Base-by-base conservation (phyloP, 2,113 vertebrate species). In the Apus apus region DNA sequence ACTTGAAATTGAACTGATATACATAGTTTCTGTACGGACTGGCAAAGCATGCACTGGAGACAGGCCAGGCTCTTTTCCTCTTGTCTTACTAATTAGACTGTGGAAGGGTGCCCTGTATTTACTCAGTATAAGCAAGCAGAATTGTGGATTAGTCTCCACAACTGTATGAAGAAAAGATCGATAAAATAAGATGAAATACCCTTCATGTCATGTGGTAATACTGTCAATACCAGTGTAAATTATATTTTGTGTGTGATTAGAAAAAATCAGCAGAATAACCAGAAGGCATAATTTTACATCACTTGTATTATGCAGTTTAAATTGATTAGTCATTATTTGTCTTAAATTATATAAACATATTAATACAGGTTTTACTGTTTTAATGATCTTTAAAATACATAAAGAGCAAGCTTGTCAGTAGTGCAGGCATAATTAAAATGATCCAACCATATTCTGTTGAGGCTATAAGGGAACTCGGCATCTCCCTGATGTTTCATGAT, bases 401-500 rank as follows among this genome's bases (percentile, higher is more conserved):
- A 19, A 95, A 87, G 70, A 81, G 8, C 53, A 88, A 71, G 71
- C 71, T 80, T 94, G 74, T 87, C 85, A 90, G 75, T 88, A 93
- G 65, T 36, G 43, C 45, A 70, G 96, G 43, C 65, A 86, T 93
- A 94, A 95, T 93, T 96, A 53, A 96, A 81, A 50, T 38, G 23
- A 67, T 68, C 64, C 61, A 61, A n/a, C 50, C 20, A 34, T 53
- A 29, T 85, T 74, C 53, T 78, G 1, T 75, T 75, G 46, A 64
- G 56, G 60, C 68, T 61, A 5, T 84, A 40, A 72, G 83, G 56
- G 79, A 45, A 75, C 53, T 74, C 32, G 4, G 61, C 61, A 81
- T 68, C 79, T 90, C n/a, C 75, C 68, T 88, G 68, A 84, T 84
- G 57, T 90, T 94, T 93, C 60, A 12, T 92, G 40, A 54, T 4